Evolutionary conservation across 2,888 invertebrate genomes (phyloP), one percentile per base, ranked within the genome.

Genomic region (Acheta domesticus): DNA sequence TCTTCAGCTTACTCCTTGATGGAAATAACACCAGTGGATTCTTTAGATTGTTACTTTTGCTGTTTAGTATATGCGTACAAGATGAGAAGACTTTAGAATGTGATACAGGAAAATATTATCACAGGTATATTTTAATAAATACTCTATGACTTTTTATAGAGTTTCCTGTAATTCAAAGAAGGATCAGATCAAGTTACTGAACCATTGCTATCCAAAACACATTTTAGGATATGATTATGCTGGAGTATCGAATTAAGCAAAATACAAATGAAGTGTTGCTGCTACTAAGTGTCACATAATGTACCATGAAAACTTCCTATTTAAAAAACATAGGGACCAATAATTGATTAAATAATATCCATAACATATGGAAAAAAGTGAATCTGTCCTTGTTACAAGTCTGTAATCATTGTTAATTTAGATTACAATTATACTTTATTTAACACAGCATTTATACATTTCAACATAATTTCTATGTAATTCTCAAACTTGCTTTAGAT

Each of bases 81-180:
- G 62, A 62, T 19, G 14, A 19, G 62, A 14, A 62, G 62, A 62
- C n/a, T 62, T 62, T 62, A 36, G 16, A 62, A 62, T 62, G 62
- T 62, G 62, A 62, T 62, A 62, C 14, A n/a, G 62, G 62, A 62
- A 62, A 62, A 62, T 62, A 62, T 19, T 62, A 62, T n/a, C 62
- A 62, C 62, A 62, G 62, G n/a, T n/a, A 62, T 62, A 62, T 62
- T 62, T 62, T 62, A 62, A 62, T 62, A 62, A 62, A 62, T n/a
- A 19, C n/a, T 62, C 62, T 62, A n/a, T 62, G 14, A 62, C 16
- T 62, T 62, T 36, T 62, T 62, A 11, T 62, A 62, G n/a, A 62
- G 14, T 62, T 62, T 62, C 62, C 62, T 62, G 62, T 14, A 62
- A 62, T 62, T 14, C 4, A 62, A 62, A 62, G 62, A n/a, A 62